These are phyloP conservation scores for Thaumetopoea pityocampa DNA, from an alignment of 1,140 invertebrate species.

Conservation along the genomic window DNA sequence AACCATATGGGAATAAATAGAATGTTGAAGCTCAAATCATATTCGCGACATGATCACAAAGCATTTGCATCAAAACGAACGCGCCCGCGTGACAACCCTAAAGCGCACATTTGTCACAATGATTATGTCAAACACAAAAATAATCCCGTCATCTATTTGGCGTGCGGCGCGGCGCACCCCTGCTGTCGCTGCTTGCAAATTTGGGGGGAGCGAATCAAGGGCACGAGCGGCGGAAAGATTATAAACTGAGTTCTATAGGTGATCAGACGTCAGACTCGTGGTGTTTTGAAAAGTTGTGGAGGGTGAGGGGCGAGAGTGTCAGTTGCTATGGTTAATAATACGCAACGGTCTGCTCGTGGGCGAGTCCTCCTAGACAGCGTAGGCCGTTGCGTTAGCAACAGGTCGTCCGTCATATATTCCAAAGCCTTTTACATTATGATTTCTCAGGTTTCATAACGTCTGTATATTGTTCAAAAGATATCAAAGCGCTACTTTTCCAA, in stretches of 20 bases:
- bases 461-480: slow-evolving; percentile 22
- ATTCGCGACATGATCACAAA: slow-evolving; percentile 9
- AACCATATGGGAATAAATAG: too few species aligned
- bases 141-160: slow-evolving; percentile 73
- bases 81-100: slow-evolving; percentile 55
- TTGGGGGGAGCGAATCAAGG: slow-evolving; percentile 38
- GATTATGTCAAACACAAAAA: slow-evolving; percentile 75
- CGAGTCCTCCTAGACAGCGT: slow-evolving; percentile 20
- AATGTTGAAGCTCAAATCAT: too few species aligned
- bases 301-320: slow-evolving; percentile 43
- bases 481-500: slow-evolving; percentile 29
- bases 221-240: slow-evolving; percentile 51
- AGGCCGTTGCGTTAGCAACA: slow-evolving; percentile 54
- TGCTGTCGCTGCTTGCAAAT: slow-evolving; percentile 65
- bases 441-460: slow-evolving; percentile 30
- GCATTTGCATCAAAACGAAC: slow-evolving; percentile 24
- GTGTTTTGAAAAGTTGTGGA: slow-evolving; percentile 57
- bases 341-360: slow-evolving; percentile 27
- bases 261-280: slow-evolving; percentile 60
- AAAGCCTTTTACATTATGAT: slow-evolving; percentile 35
- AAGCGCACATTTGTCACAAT: slow-evolving; percentile 71
- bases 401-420: slow-evolving; percentile 33
- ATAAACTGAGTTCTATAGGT: slow-evolving; percentile 60
- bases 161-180: slow-evolving; percentile 61
- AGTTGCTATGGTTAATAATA: slow-evolving; percentile 71